Conservation (phyloP, 1,140 invertebrate genomes). For the Drosophila pallidifrons region DNA sequence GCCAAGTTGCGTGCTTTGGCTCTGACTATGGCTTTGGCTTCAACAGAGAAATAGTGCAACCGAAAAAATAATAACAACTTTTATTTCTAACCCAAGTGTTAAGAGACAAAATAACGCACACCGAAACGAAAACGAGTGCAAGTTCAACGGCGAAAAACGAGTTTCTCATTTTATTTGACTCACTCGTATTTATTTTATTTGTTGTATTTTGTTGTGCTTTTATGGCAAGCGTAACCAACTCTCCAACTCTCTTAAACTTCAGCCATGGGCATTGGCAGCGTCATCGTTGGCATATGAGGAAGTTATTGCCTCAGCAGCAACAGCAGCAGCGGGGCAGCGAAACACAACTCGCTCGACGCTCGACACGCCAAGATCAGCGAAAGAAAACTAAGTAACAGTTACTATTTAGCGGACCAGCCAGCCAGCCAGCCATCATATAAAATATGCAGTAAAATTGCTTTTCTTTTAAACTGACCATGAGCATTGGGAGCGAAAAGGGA, state of each 20-base stretch:
- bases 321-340: not conserved
- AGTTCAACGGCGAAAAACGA: slow-evolving; percentile 75
- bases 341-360: slow-evolving; percentile 7
- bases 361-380: slow-evolving; percentile 36
- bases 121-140: slow-evolving; percentile 67
- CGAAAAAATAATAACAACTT: slow-evolving; percentile 43
- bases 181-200: slow-evolving; percentile 17
- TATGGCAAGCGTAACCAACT: slow-evolving; percentile 34
- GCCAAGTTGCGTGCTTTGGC: slow-evolving; percentile 59
- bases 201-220: slow-evolving; percentile 24
- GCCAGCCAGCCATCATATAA: slow-evolving; percentile 36
- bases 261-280: slow-evolving; percentile 14
- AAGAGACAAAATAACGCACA: slow-evolving; percentile 52
- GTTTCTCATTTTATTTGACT: slow-evolving; percentile 53
- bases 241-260: not conserved
- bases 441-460: slow-evolving; percentile 73
- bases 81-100: slow-evolving; percentile 68
- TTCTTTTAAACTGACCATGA: slow-evolving; percentile 37
- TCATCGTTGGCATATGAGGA: slow-evolving; percentile 62
- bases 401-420: slow-evolving; percentile 66
- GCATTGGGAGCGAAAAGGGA: not conserved
- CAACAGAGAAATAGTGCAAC: slow-evolving; percentile 38
- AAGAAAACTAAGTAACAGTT: slow-evolving; percentile 77
- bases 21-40: slow-evolving; percentile 25
- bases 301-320: slow-evolving; percentile 69